These are phyloP conservation scores for Euphydryas editha DNA, from an alignment of 2,888 invertebrate genomes.

Conservation along the genomic window DNA sequence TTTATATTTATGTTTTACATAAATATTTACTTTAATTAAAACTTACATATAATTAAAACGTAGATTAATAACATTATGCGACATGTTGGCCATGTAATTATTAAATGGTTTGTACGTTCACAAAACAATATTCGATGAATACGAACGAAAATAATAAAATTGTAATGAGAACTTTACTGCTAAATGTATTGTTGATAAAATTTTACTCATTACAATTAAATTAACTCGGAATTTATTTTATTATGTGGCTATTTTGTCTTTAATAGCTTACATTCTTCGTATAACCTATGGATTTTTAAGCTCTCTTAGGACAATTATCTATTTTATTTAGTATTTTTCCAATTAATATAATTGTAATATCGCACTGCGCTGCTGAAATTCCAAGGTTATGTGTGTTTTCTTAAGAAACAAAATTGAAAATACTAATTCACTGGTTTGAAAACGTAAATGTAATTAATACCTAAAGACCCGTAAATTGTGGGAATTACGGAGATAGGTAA, in stretches of 20 bases:
- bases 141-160: slow-evolving; percentile 16
- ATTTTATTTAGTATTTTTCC: too few species aligned
- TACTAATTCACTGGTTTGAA: too few species aligned
- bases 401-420: too few species aligned
- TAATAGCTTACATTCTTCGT: too few species aligned
- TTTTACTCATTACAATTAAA: not conserved
- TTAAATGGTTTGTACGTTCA: slow-evolving; percentile 9
- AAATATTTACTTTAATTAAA: not conserved
- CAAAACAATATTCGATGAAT: slow-evolving; percentile 9
- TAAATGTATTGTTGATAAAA: slow-evolving; percentile 18
- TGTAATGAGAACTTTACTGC: slow-evolving; percentile 25
- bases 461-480: too few species aligned
- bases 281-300: too few species aligned
- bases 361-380: too few species aligned
- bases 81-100: slow-evolving; percentile 9
- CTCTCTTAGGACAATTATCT: too few species aligned
- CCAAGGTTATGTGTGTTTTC: too few species aligned
- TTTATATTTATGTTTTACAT: not conserved
- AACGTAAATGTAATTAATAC: too few species aligned
- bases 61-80: slow-evolving; percentile 3
- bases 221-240: not conserved
- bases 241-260: not conserved
- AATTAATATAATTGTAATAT: too few species aligned
- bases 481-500: too few species aligned
- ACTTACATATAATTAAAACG: slow-evolving; percentile 6